Percentiles rank a stretch among this genome's conserved stretches.
Evolutionary conservation across 2,113 vertebrate genomes (phyloP).

Genomic region (Galbula dea): DNA sequence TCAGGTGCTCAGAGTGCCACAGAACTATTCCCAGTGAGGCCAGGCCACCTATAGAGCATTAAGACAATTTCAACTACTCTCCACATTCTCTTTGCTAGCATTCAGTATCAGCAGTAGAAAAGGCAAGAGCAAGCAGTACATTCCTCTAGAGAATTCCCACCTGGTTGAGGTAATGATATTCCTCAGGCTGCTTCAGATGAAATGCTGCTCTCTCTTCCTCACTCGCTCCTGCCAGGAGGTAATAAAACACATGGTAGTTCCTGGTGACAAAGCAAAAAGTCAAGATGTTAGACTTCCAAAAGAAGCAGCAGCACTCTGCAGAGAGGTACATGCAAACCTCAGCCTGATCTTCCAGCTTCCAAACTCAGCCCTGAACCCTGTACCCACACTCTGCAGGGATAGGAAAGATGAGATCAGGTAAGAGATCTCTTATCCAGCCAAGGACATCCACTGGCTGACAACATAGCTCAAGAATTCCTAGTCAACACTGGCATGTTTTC

Average conservation of each 20-base stretch:
- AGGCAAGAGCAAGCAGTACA: background rate
- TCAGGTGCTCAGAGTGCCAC: background rate
- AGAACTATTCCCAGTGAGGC: background rate
- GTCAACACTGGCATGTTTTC: no score
- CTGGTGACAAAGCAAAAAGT: constrained; percentile 64
- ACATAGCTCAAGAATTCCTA: no score
- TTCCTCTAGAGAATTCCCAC: constrained; percentile 67
- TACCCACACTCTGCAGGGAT: background rate
- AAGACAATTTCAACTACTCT: background rate
- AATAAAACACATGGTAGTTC: constrained; percentile 99
- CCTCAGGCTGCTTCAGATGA: constrained; percentile 93
- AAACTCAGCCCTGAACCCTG: fast-evolving
- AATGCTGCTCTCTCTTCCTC: constrained; percentile 92
- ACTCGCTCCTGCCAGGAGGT: constrained; percentile 94
- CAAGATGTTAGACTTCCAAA: background rate
- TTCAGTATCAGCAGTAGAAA: background rate
- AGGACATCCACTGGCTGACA: no score
- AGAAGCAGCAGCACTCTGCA: background rate
- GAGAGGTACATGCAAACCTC: background rate
- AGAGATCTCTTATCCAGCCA: no score
- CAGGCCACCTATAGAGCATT: background rate
- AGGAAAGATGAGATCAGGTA: no score
- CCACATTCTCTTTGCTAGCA: background rate
- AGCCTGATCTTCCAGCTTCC: background rate
- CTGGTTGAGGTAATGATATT: constrained; percentile 98